Evolutionary conservation across 2,888 invertebrate genomes (phyloP), one percentile per base, ranked within the genome.

Genomic region (Yponomeuta cagnagella): DNA sequence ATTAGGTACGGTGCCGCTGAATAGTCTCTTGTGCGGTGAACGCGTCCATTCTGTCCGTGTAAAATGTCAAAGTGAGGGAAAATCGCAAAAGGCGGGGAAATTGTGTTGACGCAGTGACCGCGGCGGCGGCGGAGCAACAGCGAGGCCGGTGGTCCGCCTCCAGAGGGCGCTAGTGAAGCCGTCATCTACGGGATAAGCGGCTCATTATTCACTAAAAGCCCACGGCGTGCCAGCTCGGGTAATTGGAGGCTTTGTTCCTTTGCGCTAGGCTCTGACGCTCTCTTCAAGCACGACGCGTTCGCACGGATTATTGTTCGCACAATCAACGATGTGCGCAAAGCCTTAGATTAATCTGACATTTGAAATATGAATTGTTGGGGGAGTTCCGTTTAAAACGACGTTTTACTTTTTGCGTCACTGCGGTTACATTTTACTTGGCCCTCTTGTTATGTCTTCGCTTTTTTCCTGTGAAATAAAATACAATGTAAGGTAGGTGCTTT

Each of bases 151-250:
- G 48, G 64, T 48, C 65, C 48, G 86, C 87, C 88, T 86, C 80
- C 83, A 82, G 85, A 87, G 88, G 86, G 83, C 90, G 86, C 84
- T 81, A 88, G 86, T 85, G 87, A 84, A 87, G 82, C 86, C 87
- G 84, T 87, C 89, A 87, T 86, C 83, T 83, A 78, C 77, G 83
- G 87, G 86, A 87, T 90, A 90, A 90, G 88, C 89, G 86, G 86
- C 89, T 90, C 90, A 90, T 92, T 90, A 91, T 89, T 90, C 89
- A 90, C 89, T 90, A 90, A 91, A 90, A 89, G 89, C 90, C 87
- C 88, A 90, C 88, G 85, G 90, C 90, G 86, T 88, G 89, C 89
- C 82, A 83, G 86, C 84, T 83, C 82, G 83, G 88, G 86, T 91
- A 91, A 91, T 91, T 90, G 89, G 86, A 87, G 87, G 88, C 89